These are phyloP conservation scores for Pygocentrus nattereri DNA, from an alignment of 2,797 vertebrate species.

Conservation along the genomic window DNA sequence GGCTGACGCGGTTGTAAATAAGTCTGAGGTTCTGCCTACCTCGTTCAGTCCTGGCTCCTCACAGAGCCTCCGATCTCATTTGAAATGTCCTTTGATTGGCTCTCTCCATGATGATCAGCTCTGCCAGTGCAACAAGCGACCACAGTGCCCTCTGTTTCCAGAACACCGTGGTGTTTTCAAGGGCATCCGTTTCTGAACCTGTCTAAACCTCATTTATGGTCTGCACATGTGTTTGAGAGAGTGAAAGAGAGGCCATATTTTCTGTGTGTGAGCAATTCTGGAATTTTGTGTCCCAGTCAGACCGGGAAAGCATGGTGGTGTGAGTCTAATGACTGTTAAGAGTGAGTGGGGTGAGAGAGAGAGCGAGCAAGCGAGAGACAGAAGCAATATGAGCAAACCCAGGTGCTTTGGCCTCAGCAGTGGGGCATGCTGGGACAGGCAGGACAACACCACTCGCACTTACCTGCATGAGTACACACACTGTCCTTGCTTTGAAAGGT, in stretches of 20 bases:
- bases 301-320: neutral
- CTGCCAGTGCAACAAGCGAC: constrained; percentile 36
- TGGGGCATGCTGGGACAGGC: constrained; percentile 67
- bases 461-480: constrained; percentile 48
- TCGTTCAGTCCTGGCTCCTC: constrained; percentile 41
- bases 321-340: neutral
- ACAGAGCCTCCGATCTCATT: constrained; percentile 55
- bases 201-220: constrained; percentile 31
- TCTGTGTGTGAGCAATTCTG: constrained; percentile 6
- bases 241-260: neutral
- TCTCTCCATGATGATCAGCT: constrained; percentile 51
- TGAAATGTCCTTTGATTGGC: constrained; percentile 58
- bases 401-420: constrained; percentile 48
- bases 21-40: constrained; percentile 68
- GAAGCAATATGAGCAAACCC: constrained; percentile 4
- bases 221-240: neutral
- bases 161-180: constrained; percentile 41
- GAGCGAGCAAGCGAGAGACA: neutral
- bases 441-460: constrained; percentile 43
- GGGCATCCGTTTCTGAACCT: constrained; percentile 46
- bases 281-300: constrained; percentile 2
- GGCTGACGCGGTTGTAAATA: constrained; percentile 82
- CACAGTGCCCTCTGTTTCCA: constrained; percentile 50
- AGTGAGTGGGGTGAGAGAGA: neutral
- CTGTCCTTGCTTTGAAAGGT: constrained; percentile 34